Base-by-base conservation (phyloP, 2,113 vertebrate species). In the Fregetta grallaria region DNA sequence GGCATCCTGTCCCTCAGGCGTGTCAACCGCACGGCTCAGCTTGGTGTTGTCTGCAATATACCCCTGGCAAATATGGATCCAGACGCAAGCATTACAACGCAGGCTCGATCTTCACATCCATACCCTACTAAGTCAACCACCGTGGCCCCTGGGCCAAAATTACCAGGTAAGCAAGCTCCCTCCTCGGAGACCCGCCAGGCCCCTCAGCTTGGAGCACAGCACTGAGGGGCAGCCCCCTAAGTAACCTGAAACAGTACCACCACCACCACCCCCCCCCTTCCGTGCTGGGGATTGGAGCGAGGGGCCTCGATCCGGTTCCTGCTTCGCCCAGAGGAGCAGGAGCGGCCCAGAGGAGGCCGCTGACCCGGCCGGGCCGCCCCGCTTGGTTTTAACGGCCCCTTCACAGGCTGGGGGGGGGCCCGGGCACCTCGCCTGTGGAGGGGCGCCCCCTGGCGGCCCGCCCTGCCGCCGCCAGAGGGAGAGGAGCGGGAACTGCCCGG, bases 21-120 rank as follows among this genome's bases (percentile, higher is more conserved):
- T 38, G 38, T 38, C 38, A 38, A 38, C 38, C 38, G 38, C 38
- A 38, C 38, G 8, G 10, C 8, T 38, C 38, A 38, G 38, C 38
- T 38, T 38, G 38, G 38, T 38, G 38, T 38, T 38, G 38, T 38
- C 38, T 38, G 38, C 38, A 38, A 38, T 38, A 38, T 12, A 18
- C 15, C 30, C 38, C 15, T 10, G n/a, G 34, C 38, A 79, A 52
- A 42, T 4, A 18, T 0, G 10, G 62, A 80, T 34, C 50, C 52
- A 67, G 58, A 9, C 3, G 2, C 40, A 13, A 53, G 22, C 4
- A 0, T 19, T 38, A 47, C 65, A 29, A 20, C 0, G 3, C 47
- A 14, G 45, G 23, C 36, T n/a, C 10, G 1, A 13, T 26, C 50
- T 32, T 62, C 25, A 25, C 36, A 12, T 13, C 58, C 38, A 5